phyloP scores from a whole-genome alignment of 2,888 invertebrate species.

The Himalopsyche anomala region DNA sequence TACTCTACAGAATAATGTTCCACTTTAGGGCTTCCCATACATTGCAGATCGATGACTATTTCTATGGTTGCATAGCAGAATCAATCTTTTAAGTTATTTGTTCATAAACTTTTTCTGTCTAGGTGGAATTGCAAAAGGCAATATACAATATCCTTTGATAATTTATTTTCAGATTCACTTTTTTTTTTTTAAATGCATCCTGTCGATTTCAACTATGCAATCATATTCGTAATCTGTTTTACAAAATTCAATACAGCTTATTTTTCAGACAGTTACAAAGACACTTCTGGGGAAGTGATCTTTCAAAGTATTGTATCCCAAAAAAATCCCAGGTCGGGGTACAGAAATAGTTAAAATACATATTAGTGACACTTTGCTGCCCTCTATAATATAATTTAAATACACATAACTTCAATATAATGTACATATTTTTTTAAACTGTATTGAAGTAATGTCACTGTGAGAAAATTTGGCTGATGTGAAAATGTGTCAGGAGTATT shows the following conservation, averaged over 20 bases:
- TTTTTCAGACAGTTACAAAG: not conserved
- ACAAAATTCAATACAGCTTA: not conserved
- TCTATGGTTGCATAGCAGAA: no score
- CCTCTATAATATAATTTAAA: constrained; percentile 7
- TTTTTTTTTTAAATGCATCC: no score
- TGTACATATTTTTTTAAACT: not conserved
- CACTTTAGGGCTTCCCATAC: not conserved
- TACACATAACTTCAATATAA: constrained; percentile 34
- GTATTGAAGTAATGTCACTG: constrained; percentile 2
- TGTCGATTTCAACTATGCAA: no score
- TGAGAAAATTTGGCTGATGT: not conserved
- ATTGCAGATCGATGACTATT: not conserved
- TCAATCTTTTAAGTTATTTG: no score
- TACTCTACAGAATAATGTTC: not conserved
- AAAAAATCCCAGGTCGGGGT: not conserved
- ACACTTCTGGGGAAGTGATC: not conserved
- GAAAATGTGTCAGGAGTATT: constrained; percentile 1
- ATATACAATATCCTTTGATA: no score
- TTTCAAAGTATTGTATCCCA: constrained; percentile 5
- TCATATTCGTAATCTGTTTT: not conserved
- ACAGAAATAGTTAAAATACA: not conserved
- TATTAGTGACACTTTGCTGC: not conserved
- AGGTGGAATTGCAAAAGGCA: no score
- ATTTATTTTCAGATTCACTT: no score
- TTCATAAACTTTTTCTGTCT: no score